These are phyloP conservation scores for Takifugu bimaculatus DNA, from an alignment of 2,113 vertebrate species.

Conservation along the genomic window DNA sequence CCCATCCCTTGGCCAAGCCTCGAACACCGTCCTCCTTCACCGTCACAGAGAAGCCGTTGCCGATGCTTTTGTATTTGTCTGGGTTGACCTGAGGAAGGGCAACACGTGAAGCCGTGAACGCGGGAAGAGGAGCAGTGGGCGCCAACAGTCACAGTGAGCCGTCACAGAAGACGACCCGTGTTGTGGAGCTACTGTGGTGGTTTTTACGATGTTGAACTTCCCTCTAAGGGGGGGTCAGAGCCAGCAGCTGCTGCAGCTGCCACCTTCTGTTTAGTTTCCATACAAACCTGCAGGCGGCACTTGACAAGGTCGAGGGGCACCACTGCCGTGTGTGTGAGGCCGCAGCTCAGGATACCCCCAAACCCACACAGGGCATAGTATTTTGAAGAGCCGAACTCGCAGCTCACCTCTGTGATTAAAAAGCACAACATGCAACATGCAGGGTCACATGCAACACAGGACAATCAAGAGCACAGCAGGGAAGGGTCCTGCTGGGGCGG, in stretches of 20 bases:
- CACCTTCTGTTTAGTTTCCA: slow-evolving; percentile 11
- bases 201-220: too few species aligned
- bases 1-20: slow-evolving; percentile 96
- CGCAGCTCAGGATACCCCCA: slow-evolving; percentile 98
- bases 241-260: too few species aligned
- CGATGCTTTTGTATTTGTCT: slow-evolving; percentile 93
- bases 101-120: neutral
- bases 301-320: slow-evolving; percentile 99
- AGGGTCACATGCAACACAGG: slow-evolving; percentile 62
- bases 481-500: slow-evolving; percentile 2
- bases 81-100: slow-evolving; percentile 82
- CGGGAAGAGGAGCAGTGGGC: too few species aligned
- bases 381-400: slow-evolving; percentile 92
- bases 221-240: too few species aligned
- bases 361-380: slow-evolving; percentile 97
- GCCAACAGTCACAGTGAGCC: neutral
- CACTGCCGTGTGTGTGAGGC: slow-evolving; percentile 93
- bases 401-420: slow-evolving; percentile 87
- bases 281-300: slow-evolving; percentile 98
- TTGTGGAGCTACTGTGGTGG: too few species aligned
- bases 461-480: slow-evolving; percentile 42
- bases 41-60: slow-evolving; percentile 90
- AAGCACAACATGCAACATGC: slow-evolving; percentile 72
- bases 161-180: too few species aligned
- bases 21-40: slow-evolving; percentile 90